Base-by-base conservation (phyloP, 2,888 invertebrate genomes). In the Heliconius charithonia region DNA sequence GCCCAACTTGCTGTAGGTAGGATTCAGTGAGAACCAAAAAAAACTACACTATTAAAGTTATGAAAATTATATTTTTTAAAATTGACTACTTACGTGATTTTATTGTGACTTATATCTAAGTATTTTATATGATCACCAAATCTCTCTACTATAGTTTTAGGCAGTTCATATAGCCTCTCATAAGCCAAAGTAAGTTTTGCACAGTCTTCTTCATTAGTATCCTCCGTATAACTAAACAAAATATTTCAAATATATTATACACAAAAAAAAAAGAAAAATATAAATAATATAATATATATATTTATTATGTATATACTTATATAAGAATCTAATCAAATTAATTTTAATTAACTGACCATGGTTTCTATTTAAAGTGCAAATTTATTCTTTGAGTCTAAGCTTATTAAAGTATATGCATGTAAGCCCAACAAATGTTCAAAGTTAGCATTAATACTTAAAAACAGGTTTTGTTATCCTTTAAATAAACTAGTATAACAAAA, bases 101-200 rank as follows among this genome's bases (percentile, higher is more conserved):
- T 96, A 86, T 97, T 97, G 85, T 97, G 95, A 85, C 97, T 97
- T 76, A 97, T 95, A 88, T 97, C 97, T 83, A 97, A 90, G 83
- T 96, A 96, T 86, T 94, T 95, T 45, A 97, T 95, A 81, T 95
- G 93, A 13, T 94, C 91, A 0, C 96, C 95, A 86, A 97, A 96
- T 85, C 96, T 96, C 63, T 96, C 95, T 0, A 96, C 94, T 73
- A 97, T 92, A 25, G 96, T 94, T 83, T 95, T 94, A 0, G 97
- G 97, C 85, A 97, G 95, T 25, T 95, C 95, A 81, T 95, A 95
- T 59, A 97, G 89, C 81, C 95, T 95, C 88, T 97, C 97, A 85
- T 97, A 97, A 0, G 97, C 97, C 80, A 97, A 87, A 0, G 97
- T 97, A 74, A 97, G 92, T 83, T 96, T 95, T 45, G 95, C 93